Conservation (phyloP, 2,113 vertebrate species). For the Brachyistius frenatus region DNA sequence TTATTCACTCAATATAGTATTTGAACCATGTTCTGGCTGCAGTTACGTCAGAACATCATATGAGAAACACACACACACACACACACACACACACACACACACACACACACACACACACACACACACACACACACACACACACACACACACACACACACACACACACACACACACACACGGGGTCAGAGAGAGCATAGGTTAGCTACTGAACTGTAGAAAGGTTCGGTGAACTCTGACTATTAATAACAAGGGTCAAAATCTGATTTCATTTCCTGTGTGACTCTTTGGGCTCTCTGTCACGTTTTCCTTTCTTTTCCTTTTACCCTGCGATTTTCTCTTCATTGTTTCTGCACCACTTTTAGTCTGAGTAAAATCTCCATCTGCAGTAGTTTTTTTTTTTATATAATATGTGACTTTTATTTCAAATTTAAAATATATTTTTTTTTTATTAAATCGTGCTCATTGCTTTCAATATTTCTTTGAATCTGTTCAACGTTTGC, state of each 20-base stretch:
- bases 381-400: neutral
- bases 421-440: too few relatives aligned
- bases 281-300: slow-evolving; percentile 65
- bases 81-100: slow-evolving; percentile 7
- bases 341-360: neutral
- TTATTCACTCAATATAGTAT: too few relatives aligned
- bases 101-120: slow-evolving; percentile 17
- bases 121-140: slow-evolving; percentile 18
- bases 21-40: too few relatives aligned
- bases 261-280: slow-evolving; percentile 71
- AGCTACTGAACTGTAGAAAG: slow-evolving; percentile 55
- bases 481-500: too few relatives aligned
- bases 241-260: slow-evolving; percentile 71
- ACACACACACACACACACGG: slow-evolving; percentile 17
- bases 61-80: too few relatives aligned
- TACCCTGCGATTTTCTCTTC: slow-evolving; percentile 7
- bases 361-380: neutral
- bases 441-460: too few relatives aligned
- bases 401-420: neutral
- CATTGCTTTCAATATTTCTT: too few relatives aligned
- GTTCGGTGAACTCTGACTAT: slow-evolving; percentile 70
- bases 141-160: slow-evolving; percentile 17
- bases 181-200: slow-evolving; percentile 45
- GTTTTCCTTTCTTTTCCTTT: neutral
- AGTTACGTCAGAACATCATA: too few relatives aligned